Evolutionary conservation across 2,888 invertebrate genomes (phyloP), one percentile per base, ranked within the genome.

Genomic region (Carterocephalus palaemon): DNA sequence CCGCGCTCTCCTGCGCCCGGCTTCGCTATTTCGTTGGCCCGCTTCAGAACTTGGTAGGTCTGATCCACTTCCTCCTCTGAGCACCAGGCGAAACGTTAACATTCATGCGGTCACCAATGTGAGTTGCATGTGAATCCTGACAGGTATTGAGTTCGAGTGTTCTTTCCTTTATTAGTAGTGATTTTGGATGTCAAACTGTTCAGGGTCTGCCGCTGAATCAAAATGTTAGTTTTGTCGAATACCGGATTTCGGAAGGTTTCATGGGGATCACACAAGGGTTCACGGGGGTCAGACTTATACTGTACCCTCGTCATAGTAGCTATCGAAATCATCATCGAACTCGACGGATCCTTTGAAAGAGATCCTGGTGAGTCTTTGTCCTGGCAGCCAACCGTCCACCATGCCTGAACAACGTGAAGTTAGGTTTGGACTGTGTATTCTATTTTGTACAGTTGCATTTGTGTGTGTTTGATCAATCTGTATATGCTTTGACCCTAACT

Each of bases 31-130:
- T 96, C 95, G 76, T 95, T 95, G 73, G 96, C 96, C 83, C 96
- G 95, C 90, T 96, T 96, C 89, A 96, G 91, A 80, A 96, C 95
- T 90, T 95, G 95, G 89, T 96, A 96, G 84, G 95, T 95, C 88
- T 93, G 93, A 90, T 96, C 96, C 89, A 95, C 92, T 89, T 95
- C 93, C 80, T 88, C 89, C 87, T 85, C 82, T 83, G 77, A 81
- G 84, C 77, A 84, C 69, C 78, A 79, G 78, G 73, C 70, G 73
- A 77, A 78, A 78, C 67, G 71, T 79, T 80, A 84, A 67, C 70
- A 62, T 67, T 63, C 68, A 63, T 65, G 61, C 62, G 56, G 47
- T 51, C 49, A 45, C 49, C 45, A 29, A 9, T 20, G 17, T 24
- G 8, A 23, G 29, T 6, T 22, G 3, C 12, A 9, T 20, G 24